Conservation (phyloP, 2,888 invertebrate species). For the Pecten maximus region DNA sequence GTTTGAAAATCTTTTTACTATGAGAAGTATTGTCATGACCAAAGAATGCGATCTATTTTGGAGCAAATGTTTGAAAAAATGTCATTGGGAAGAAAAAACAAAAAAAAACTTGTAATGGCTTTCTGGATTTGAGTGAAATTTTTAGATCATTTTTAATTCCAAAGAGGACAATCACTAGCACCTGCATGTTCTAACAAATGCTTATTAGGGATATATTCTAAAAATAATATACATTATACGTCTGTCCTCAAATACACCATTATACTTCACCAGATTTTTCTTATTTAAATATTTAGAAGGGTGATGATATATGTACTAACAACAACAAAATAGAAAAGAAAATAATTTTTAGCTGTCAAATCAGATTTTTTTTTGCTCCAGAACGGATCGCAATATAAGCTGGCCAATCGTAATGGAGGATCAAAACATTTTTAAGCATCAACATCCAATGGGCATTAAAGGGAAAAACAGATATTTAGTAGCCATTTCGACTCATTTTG, state of each 20-base stretch:
- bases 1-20: background rate
- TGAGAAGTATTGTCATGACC: constrained; percentile 17
- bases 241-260: background rate
- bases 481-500: background rate
- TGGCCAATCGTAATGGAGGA: constrained; percentile 27
- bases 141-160: background rate
- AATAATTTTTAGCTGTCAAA: background rate
- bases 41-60: constrained; percentile 11
- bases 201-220: constrained; percentile 1
- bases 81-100: background rate
- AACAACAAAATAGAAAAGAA: background rate
- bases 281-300: background rate
- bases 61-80: background rate
- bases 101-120: background rate
- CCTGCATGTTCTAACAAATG: background rate
- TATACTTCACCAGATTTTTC: background rate
- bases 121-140: background rate
- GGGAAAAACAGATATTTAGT: background rate
- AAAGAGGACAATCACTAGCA: background rate
- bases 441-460: background rate
- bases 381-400: constrained; percentile 7
- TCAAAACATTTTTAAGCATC: background rate
- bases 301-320: background rate
- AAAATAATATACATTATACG: background rate
- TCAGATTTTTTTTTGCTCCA: background rate